Percentiles rank a stretch among this genome's conserved stretches.
phyloP scores from a whole-genome alignment of 2,797 vertebrate genomes.

The Pseudopleuronectes americanus region DNA sequence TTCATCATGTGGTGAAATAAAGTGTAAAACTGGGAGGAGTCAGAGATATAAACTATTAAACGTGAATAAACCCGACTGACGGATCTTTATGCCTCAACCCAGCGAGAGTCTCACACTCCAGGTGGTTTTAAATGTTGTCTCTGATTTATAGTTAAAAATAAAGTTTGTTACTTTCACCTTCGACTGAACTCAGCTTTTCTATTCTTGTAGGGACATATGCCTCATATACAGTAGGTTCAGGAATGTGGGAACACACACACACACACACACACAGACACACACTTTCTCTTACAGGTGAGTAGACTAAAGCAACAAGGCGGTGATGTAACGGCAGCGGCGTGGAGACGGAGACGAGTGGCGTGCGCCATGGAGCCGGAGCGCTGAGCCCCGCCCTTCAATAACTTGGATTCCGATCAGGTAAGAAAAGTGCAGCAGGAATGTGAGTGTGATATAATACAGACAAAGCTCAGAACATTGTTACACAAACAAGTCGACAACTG shows the following conservation, averaged over 20 bases:
- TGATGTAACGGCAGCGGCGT: slow-evolving; percentile 15
- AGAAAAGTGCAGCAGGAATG: slow-evolving; percentile 11
- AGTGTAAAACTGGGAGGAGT: no score
- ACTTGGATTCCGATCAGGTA: slow-evolving; percentile 30
- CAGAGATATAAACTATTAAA: no score
- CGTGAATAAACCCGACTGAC: no score
- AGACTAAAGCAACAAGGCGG: not conserved
- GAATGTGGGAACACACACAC: slow-evolving; percentile 31
- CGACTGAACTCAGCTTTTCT: not conserved
- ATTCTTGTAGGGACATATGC: not conserved
- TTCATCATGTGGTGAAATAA: no score
- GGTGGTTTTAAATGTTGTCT: not conserved
- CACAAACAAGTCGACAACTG: slow-evolving; percentile 16
- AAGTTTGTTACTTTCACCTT: not conserved
- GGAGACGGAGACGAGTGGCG: not conserved
- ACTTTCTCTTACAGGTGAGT: slow-evolving; percentile 16
- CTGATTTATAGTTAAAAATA: not conserved
- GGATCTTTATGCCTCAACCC: no score
- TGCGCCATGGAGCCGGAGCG: slow-evolving; percentile 3
- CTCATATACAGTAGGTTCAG: not conserved
- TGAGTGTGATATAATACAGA: not conserved
- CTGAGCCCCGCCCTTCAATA: slow-evolving; percentile 13
- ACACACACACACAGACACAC: slow-evolving; percentile 2
- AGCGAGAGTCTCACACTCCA: no score
- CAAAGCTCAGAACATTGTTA: not conserved